Evolutionary conservation across 2,888 invertebrate genomes (phyloP), one percentile per base, ranked within the genome.

Genomic region (Drosophila maculinotata): DNA sequence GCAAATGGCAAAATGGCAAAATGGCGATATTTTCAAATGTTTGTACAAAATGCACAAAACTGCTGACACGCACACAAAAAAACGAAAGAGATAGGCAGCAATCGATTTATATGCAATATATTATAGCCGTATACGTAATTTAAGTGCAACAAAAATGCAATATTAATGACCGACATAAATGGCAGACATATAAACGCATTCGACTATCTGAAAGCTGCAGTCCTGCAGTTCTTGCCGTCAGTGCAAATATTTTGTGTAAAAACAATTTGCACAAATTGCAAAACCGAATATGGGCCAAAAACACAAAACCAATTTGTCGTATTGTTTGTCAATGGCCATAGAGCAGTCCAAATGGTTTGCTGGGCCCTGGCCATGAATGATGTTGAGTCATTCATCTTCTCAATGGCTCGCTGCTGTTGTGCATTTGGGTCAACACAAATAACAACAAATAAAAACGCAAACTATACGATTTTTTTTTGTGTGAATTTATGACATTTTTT

Each of bases 231-330:
- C 38, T 41, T 20, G 38, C 38, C 33, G 25, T 28, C 58, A 67
- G 64, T 57, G 75, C 59, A 72, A 79, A 84, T 74, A 72, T 67
- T 80, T 76, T 73, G 68, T 54, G 49, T 78, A 49, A 79, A 81
- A 80, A 80, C 75, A 79, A 83, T 79, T 79, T 79, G 70, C 41
- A 20, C 47, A 76, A 84, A 84, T 81, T 63, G 79, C 74, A 57
- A 68, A 66, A 62, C 51, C 63, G 60, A 48, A 73, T 69, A 51
- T 62, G 66, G 68, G 36, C 53, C 64, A 69, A 53, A 79, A 63
- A 58, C 62, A 71, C 63, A 74, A 75, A 76, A 79, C 67, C 76
- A 79, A 84, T 81, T 84, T 81, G 79, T 81, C 74, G 69, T 71
- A 76, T 76, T 81, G 77, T 84, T 66, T 76, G 60, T 57, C 68